Evolutionary conservation across 1,140 invertebrate genomes (phyloP).

Genomic region (Platyura marginata): DNA sequence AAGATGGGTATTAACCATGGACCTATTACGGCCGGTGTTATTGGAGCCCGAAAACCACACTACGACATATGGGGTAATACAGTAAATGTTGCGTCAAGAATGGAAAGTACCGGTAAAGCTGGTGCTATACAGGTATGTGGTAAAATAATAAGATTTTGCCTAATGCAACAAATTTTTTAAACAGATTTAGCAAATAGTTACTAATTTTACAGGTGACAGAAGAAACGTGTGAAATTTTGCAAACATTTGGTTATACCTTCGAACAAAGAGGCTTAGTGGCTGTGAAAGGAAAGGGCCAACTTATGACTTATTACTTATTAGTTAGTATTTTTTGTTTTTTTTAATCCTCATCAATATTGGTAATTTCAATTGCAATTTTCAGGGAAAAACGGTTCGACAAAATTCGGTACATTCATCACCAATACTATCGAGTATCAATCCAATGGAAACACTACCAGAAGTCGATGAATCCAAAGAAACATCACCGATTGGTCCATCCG

Average conservation of each 20-base stretch:
- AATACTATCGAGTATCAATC: background rate
- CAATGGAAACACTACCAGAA: background rate
- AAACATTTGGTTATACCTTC: constrained; percentile 76
- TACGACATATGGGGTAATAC: constrained; percentile 92
- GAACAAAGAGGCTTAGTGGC: constrained; percentile 79
- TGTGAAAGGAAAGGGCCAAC: constrained; percentile 88
- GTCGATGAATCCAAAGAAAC: background rate
- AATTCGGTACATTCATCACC: constrained; percentile 4
- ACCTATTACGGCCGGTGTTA: constrained; percentile 85
- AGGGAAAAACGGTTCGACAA: constrained; percentile 3
- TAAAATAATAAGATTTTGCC: no score
- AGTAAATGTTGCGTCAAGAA: constrained; percentile 86
- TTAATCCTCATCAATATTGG: background rate
- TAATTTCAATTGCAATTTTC: constrained; percentile 10
- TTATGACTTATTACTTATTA: constrained; percentile 84
- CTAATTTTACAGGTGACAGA: constrained; percentile 85
- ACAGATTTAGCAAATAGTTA: no score
- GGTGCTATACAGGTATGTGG: constrained; percentile 89
- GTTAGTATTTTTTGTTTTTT: constrained; percentile 25
- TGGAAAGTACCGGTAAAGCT: constrained; percentile 93
- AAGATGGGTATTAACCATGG: constrained; percentile 94
- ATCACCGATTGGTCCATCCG: background rate
- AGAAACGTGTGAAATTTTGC: constrained; percentile 72
- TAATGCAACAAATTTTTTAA: no score
- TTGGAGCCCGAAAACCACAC: constrained; percentile 84